phyloP scores from a whole-genome alignment of 2,888 invertebrate genomes.

The Cabera pusaria region DNA sequence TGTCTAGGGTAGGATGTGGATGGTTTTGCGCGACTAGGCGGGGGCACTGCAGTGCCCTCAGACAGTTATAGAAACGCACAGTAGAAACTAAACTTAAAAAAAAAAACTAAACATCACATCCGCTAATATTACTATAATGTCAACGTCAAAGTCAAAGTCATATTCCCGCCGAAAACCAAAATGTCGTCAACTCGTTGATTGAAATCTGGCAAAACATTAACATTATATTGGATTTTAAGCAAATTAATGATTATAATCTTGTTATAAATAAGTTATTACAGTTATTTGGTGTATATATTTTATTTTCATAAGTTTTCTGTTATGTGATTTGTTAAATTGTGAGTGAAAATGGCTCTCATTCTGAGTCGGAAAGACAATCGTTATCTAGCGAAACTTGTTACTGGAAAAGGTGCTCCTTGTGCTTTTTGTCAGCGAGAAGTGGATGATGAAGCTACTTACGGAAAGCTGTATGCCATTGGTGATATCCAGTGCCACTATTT shows the following conservation, averaged over 20 bases:
- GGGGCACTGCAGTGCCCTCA: too few relatives aligned
- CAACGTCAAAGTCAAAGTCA: slow-evolving; percentile 34
- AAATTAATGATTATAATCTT: too few relatives aligned
- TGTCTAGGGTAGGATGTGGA: too few relatives aligned
- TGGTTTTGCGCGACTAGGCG: too few relatives aligned
- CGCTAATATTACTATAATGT: too few relatives aligned
- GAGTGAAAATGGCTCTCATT: slow-evolving; percentile 38
- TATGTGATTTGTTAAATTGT: not conserved
- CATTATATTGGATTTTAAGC: too few relatives aligned
- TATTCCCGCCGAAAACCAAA: slow-evolving; percentile 41
- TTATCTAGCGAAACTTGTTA: slow-evolving; percentile 54
- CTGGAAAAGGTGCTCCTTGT: slow-evolving; percentile 62
- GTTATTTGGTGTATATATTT: not conserved
- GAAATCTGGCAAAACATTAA: too few relatives aligned
- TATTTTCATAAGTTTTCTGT: not conserved
- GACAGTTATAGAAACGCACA: too few relatives aligned
- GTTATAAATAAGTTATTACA: not conserved
- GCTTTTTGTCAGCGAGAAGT: slow-evolving; percentile 77
- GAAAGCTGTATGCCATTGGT: slow-evolving; percentile 80
- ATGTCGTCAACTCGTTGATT: slow-evolving; percentile 10
- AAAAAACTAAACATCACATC: too few relatives aligned
- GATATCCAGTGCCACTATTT: slow-evolving; percentile 88
- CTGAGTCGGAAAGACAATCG: slow-evolving; percentile 29
- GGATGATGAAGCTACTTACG: slow-evolving; percentile 80
- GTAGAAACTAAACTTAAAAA: too few relatives aligned